These are phyloP conservation scores for Plemyria rubiginata DNA, from an alignment of 2,888 invertebrate species.

Conservation along the genomic window DNA sequence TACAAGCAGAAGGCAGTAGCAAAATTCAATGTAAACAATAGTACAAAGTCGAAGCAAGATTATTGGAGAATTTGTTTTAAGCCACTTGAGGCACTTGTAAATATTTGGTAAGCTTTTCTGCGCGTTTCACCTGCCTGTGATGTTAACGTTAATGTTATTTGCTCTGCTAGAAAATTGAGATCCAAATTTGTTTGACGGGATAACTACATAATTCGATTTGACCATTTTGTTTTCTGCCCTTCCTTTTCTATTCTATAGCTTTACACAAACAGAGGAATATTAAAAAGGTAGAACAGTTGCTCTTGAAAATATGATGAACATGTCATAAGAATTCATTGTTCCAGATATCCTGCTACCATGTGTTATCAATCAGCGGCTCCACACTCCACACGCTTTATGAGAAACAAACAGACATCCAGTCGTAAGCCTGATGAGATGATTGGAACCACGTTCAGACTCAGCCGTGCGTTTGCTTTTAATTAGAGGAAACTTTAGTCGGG, in stretches of 20 bases:
- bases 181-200: conserved; percentile 21
- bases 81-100: conserved; percentile 79
- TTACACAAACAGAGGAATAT: too few relatives aligned
- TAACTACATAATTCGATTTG: background rate
- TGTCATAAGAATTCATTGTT: conserved; percentile 49
- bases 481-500: conserved; percentile 68
- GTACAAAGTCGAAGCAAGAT: conserved; percentile 75
- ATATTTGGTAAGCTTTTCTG: conserved; percentile 81
- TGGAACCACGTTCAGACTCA: conserved; percentile 76
- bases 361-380: conserved; percentile 77
- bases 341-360: conserved; percentile 56
- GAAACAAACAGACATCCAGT: conserved; percentile 69
- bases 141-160: conserved; percentile 64
- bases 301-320: conserved; percentile 26
- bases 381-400: conserved; percentile 73
- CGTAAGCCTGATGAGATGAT: conserved; percentile 78
- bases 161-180: conserved; percentile 54
- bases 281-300: background rate
- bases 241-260: too few relatives aligned
- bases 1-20: conserved; percentile 66
- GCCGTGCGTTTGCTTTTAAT: conserved; percentile 74
- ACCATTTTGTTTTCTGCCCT: too few relatives aligned
- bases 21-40: conserved; percentile 77
- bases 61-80: conserved; percentile 83
- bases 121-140: conserved; percentile 34